Base-by-base conservation (phyloP, 2,888 invertebrate genomes). In the Trichopria drosophilae region DNA sequence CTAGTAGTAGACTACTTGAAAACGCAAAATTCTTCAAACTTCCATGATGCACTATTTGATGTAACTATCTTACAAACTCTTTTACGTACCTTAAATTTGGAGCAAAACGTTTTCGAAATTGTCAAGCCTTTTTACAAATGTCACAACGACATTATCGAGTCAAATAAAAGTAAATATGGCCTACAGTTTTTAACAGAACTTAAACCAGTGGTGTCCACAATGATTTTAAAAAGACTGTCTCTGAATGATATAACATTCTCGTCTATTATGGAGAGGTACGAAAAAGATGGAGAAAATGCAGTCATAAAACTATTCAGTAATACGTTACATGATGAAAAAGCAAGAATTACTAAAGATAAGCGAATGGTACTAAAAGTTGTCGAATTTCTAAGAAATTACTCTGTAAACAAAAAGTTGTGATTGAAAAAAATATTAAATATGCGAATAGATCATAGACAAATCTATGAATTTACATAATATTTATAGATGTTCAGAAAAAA, bases 1-100 rank as follows among this genome's bases (percentile, higher is more conserved):
- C 39, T 57, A 16, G 52, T 55, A 19, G 31, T 22, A 26, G 50
- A 57, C 35, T 29, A 50, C 7, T 41, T 57, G 15, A n/a, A n/a
- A n/a, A n/a, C n/a, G n/a, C 6, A 28, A 13, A 18, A 22, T 9
- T 44, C 15, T 19, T 26, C 23, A 12, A 42, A 52, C 13, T 55
- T 51, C 26, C 53, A 54, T 32, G 51, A 57, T 23, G 51, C 57
- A 15, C n/a, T 41, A 26, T 57, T 34, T 37, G 54, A 51, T 29
- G 54, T 57, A 2, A 18, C 34, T 28, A 40, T 51, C 3, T 28
- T 57, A n/a, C 28, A 57, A 51, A 19, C 34, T 20, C 18, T 35
- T 1, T 10, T 16, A 9, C 23, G 19, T 18, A 19, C 16, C 23
- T 28, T 10, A n/a, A 13, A 41, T 12, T 20, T 18, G 15, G 31